Percentiles rank a stretch among this genome's conserved stretches.
phyloP scores from a whole-genome alignment of 2,797 vertebrate species.

The Labroides dimidiatus region DNA sequence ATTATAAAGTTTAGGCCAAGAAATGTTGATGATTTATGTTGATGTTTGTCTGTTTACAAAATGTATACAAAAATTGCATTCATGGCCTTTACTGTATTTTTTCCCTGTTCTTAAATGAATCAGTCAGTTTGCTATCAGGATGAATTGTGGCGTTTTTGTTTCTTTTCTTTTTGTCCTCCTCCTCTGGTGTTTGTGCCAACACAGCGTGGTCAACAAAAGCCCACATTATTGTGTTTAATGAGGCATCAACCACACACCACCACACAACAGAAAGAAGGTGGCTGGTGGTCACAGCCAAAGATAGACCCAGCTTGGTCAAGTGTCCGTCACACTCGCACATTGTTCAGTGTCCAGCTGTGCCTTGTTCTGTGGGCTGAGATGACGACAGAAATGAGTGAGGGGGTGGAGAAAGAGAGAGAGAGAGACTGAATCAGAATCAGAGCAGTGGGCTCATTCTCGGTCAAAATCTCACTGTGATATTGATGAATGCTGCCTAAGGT shows the following conservation, averaged over 20 bases:
- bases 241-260: conserved; percentile 31
- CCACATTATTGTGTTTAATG: conserved; percentile 6
- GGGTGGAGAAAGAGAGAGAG: conserved; percentile 48
- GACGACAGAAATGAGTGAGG: conserved; percentile 75
- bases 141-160: conserved; percentile 14
- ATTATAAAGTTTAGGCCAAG: background rate
- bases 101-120: conserved; percentile 8
- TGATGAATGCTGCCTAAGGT: conserved; percentile 67
- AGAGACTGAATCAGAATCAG: conserved; percentile 39
- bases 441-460: conserved; percentile 51
- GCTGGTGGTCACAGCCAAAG: conserved; percentile 66
- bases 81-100: background rate
- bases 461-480: conserved; percentile 62
- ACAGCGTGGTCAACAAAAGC: conserved; percentile 30
- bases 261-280: conserved; percentile 53
- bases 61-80: background rate
- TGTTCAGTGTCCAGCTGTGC: conserved; percentile 82
- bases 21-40: conserved; percentile 6
- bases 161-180: background rate
- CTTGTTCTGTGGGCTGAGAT: conserved; percentile 81
- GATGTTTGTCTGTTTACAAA: background rate
- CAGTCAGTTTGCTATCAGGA: conserved; percentile 2
- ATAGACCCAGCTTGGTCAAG: conserved; percentile 66
- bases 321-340: conserved; percentile 73
- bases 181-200: conserved; percentile 12